These are phyloP conservation scores for Piscicola geometra DNA, from an alignment of 2,888 invertebrate species.

Conservation along the genomic window DNA sequence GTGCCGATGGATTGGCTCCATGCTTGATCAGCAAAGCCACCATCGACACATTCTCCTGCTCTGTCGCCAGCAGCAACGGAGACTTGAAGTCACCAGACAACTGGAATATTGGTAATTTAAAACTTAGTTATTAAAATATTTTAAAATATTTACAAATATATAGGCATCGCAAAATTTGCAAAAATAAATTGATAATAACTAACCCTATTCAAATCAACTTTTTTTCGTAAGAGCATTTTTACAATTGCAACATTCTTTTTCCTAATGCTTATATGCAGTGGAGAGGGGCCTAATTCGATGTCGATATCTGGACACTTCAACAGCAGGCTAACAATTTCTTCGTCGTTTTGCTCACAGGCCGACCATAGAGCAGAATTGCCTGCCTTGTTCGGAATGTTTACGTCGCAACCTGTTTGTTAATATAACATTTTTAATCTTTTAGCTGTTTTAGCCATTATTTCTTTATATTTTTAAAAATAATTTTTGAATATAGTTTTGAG, in stretches of 20 bases:
- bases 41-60: conserved; percentile 47
- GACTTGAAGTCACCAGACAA: conserved; percentile 49
- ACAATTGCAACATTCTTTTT: conserved; percentile 47
- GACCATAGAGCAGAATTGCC: conserved; percentile 49
- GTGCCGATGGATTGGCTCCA: conserved; percentile 51
- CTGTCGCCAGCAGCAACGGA: conserved; percentile 49
- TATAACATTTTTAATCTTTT: no score
- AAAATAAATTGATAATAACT: neutral
- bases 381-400: conserved; percentile 47
- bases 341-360: conserved; percentile 51
- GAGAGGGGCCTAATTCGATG: conserved; percentile 43
- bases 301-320: conserved; percentile 46
- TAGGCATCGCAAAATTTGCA: neutral
- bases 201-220: conserved; percentile 52
- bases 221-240: conserved; percentile 48
- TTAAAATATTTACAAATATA: conserved; percentile 30
- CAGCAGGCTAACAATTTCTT: conserved; percentile 47
- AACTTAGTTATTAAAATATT: no score
- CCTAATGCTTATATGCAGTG: conserved; percentile 50
- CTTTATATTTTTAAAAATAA: no score
- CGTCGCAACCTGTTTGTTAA: conserved; percentile 49
- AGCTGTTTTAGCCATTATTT: no score
- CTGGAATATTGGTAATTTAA: no score
- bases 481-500: no score
- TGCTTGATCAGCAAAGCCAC: conserved; percentile 48